Evolutionary conservation across 2,888 invertebrate genomes (phyloP), one percentile per base, ranked within the genome.

Genomic region (Sympetrum striolatum): DNA sequence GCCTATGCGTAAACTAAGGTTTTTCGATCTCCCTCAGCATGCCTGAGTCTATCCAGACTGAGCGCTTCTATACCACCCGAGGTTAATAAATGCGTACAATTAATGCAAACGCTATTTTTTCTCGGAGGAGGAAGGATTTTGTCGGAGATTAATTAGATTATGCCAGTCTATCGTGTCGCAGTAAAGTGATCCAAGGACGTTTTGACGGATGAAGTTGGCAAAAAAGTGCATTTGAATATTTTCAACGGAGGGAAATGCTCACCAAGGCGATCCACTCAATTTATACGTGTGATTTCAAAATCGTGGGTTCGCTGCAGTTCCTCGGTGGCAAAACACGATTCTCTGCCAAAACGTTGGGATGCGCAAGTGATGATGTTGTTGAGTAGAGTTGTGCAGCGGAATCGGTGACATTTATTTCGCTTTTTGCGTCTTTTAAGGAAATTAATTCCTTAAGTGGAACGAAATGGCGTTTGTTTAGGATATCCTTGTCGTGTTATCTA

Each of bases 81-180:
- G 37, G 8, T 39, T 86, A n/a, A 86, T 60, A 58, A 31, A 86
- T 37, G 12, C 37, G 60, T n/a, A 37, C 37, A 86, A 64, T 86
- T 86, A 60, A 86, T 86, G 37, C 60, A 60, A 35, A 60, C 37
- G 37, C n/a, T 60, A 22, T 58, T 86, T 37, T 60, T 15, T 37
- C 60, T 14, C 22, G 35, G 37, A n/a, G 31, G 60, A 60, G n/a
- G n/a, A 12, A 64, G 60, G 12, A 37, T 60, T 58, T 37, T 18
- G 37, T 22, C 3, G 60, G 86, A 64, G 37, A 86, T 86, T 60
- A 86, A 86, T 86, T 86, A 86, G 60, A 86, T 86, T 86, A 37
- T 86, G 58, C 58, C 86, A 86, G 86, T 86, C 86, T 86, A 60
- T 64, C 37, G n/a, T 31, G 73, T 31, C 73, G 73, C 31, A 22